phyloP scores from a whole-genome alignment of 2,888 invertebrate genomes.

The Tenthredo livida region DNA sequence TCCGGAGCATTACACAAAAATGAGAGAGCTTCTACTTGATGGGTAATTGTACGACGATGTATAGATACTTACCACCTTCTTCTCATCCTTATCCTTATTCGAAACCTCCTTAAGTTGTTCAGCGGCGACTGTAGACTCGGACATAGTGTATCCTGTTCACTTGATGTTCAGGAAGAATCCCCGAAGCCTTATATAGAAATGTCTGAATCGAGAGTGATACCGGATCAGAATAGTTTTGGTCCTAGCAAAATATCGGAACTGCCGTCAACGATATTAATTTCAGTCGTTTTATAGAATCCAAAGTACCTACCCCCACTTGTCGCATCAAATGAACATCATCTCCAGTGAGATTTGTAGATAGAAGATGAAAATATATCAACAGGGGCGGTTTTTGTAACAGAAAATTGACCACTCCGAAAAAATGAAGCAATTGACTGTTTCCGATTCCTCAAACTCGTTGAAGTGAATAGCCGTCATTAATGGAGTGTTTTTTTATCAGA shows the following conservation, averaged over 20 bases:
- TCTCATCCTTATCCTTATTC: slow-evolving; percentile 16
- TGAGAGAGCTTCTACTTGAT: not conserved
- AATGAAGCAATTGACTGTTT: not conserved
- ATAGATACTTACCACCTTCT: slow-evolving; percentile 3
- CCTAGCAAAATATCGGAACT: not conserved
- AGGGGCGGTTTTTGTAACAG: slow-evolving; percentile 31
- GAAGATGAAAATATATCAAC: slow-evolving; percentile 41
- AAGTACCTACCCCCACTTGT: slow-evolving; percentile 44
- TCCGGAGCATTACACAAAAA: not conserved
- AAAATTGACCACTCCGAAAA: not conserved
- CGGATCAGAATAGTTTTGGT: not conserved
- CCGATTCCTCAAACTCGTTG: not conserved
- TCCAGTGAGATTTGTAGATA: slow-evolving; percentile 41
- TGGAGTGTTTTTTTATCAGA: not conserved
- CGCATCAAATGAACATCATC: slow-evolving; percentile 33
- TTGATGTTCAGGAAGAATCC: not conserved
- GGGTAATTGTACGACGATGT: not conserved
- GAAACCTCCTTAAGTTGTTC: slow-evolving; percentile 25
- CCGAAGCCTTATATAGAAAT: not conserved
- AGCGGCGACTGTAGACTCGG: not conserved
- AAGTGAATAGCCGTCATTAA: not conserved
- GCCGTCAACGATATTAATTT: slow-evolving; percentile 14
- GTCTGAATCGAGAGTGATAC: not conserved
- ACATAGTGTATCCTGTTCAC: not conserved
- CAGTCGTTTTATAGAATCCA: slow-evolving; percentile 40